Evolutionary conservation across 2,888 invertebrate genomes (phyloP).

Genomic region (Polylopha cassiicola): DNA sequence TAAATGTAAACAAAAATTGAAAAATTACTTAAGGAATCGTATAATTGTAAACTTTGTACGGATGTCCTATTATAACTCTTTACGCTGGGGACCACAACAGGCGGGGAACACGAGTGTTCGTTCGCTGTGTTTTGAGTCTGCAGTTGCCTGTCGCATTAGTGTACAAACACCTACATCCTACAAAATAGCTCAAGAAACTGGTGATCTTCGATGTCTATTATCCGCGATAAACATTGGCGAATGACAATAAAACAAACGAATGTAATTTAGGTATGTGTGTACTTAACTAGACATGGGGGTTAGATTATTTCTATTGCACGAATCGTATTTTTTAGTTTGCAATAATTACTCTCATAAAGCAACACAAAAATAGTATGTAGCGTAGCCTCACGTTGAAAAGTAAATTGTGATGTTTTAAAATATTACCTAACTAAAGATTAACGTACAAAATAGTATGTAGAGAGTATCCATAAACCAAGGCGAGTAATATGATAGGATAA

Average conservation of each 20-base stretch:
- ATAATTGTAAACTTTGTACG: constrained; percentile 16
- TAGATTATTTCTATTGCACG: constrained; percentile 16
- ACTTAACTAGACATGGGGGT: constrained; percentile 46
- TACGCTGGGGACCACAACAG: constrained; percentile 31
- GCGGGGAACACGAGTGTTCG: not conserved
- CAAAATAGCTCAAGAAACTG: constrained; percentile 2
- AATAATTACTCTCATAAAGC: constrained; percentile 28
- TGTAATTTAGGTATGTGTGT: constrained; percentile 33
- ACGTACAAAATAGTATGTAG: constrained; percentile 71
- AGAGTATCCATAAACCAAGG: constrained; percentile 57
- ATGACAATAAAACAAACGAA: constrained; percentile 37
- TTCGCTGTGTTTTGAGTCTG: no score
- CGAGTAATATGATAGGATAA: constrained; percentile 46
- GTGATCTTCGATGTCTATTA: constrained; percentile 5
- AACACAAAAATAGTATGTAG: constrained; percentile 45
- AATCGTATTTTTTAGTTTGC: constrained; percentile 18
- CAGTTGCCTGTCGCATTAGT: no score
- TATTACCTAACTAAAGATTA: constrained; percentile 60
- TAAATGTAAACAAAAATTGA: constrained; percentile 32
- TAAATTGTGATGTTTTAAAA: constrained; percentile 57
- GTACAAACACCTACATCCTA: not conserved
- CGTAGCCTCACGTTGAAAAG: constrained; percentile 48
- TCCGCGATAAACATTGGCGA: constrained; percentile 27
- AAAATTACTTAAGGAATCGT: not conserved
- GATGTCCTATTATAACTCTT: constrained; percentile 25